These are phyloP conservation scores for Dreissena rostriformis DNA, from an alignment of 1,140 invertebrate genomes.

Conservation along the genomic window DNA sequence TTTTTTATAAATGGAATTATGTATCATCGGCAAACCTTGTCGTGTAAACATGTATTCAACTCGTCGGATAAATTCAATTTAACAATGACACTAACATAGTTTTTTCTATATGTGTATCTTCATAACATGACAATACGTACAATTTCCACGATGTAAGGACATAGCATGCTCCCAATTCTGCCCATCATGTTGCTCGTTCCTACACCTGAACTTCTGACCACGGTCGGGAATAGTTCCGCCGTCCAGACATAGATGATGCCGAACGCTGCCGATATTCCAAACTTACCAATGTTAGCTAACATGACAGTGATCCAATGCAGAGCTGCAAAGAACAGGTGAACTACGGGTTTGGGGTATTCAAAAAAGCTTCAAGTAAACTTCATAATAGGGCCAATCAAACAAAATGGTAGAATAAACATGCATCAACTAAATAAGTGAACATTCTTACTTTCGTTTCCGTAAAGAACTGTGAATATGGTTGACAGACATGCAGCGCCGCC, in stretches of 20 bases:
- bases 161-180: slow-evolving; percentile 61
- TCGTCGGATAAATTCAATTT: not conserved
- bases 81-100: not conserved
- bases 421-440: not conserved
- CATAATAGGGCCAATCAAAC: no score
- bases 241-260: slow-evolving; percentile 85
- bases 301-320: slow-evolving; percentile 5
- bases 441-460: slow-evolving; percentile 38
- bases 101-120: not conserved
- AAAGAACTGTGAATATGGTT: slow-evolving; percentile 64
- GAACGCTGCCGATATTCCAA: slow-evolving; percentile 59
- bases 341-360: no score
- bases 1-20: not conserved
- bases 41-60: not conserved
- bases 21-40: not conserved
- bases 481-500: slow-evolving; percentile 65
- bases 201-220: slow-evolving; percentile 87
- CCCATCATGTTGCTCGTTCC: slow-evolving; percentile 59
- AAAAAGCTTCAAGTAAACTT: no score
- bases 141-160: slow-evolving; percentile 60
- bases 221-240: slow-evolving; percentile 88
- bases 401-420: no score
- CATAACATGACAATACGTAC: not conserved
- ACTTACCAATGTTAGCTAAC: slow-evolving; percentile 7
- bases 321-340: not conserved